These are phyloP conservation scores for Rhopalosiphum padi DNA, from an alignment of 1,140 invertebrate genomes.

Conservation along the genomic window DNA sequence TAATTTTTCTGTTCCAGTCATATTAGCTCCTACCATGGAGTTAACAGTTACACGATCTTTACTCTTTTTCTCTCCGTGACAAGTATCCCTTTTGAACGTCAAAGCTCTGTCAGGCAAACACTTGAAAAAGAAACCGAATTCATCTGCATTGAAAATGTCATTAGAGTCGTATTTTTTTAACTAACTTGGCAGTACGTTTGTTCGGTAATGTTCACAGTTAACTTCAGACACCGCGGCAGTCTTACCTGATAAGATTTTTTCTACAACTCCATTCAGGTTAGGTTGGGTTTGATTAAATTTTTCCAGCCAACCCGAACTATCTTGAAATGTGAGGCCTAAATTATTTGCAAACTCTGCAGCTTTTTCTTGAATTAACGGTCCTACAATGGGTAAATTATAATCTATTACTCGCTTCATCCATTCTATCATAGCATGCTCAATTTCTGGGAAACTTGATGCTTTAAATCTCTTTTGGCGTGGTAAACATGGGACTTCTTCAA, in stretches of 20 bases:
- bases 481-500: neutral
- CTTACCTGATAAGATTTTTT: conserved; percentile 61
- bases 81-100: conserved; percentile 62
- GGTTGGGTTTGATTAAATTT: conserved; percentile 63
- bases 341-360: conserved; percentile 61
- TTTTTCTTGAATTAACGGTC: conserved; percentile 60
- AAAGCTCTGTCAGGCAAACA: conserved; percentile 64
- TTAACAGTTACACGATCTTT: conserved; percentile 62
- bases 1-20: conserved; percentile 63
- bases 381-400: neutral
- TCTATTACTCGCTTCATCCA: neutral
- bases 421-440: neutral
- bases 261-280: conserved; percentile 59
- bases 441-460: conserved; percentile 7
- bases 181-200: conserved; percentile 39
- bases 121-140: conserved; percentile 65
- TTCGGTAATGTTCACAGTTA: conserved; percentile 45
- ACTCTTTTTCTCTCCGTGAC: conserved; percentile 62
- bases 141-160: conserved; percentile 65
- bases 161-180: conserved; percentile 61
- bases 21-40: conserved; percentile 62
- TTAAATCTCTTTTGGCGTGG: neutral
- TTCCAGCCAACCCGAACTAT: conserved; percentile 63
- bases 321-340: neutral
- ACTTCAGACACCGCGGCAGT: conserved; percentile 61